Evolutionary conservation across 1,140 invertebrate species (phyloP).

Genomic region (Pseudachorutes palmiensis): DNA sequence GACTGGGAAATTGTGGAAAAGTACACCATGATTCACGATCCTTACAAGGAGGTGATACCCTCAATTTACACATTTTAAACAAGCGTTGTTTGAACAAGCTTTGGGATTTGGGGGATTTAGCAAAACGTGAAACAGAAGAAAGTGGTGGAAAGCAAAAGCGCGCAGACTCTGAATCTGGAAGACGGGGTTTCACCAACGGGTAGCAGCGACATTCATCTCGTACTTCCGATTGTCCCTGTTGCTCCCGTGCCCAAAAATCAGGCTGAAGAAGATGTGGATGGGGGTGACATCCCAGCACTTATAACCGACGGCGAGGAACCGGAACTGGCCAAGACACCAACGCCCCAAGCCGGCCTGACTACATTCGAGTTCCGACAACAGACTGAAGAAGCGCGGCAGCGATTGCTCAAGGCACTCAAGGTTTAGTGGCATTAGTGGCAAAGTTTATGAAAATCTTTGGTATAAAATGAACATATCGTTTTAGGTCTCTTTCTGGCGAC

Average conservation of each 20-base stretch:
- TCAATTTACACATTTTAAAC: neutral
- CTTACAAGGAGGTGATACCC: neutral
- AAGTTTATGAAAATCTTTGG: no score
- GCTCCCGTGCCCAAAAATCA: no score
- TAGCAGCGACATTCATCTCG: no score
- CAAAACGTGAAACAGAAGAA: neutral
- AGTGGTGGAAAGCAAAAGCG: neutral
- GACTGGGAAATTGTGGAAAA: slow-evolving; percentile 35
- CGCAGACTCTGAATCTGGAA: neutral
- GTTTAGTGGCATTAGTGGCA: no score
- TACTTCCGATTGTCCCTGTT: no score
- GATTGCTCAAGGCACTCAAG: slow-evolving; percentile 25
- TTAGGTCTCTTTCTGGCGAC: slow-evolving; percentile 32
- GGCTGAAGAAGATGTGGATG: no score
- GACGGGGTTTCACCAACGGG: neutral
- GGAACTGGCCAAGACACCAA: slow-evolving; percentile 12
- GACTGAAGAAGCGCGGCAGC: slow-evolving; percentile 24
- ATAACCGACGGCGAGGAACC: neutral
- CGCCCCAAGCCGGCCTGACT: no score
- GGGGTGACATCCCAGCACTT: no score
- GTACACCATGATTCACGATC: slow-evolving; percentile 11
- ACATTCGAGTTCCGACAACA: no score
- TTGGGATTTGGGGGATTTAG: neutral
- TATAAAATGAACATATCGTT: no score
- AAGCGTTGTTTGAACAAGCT: neutral